Evolutionary conservation across 2,113 vertebrate genomes (phyloP).

Genomic region (Pelecanus crispus): DNA sequence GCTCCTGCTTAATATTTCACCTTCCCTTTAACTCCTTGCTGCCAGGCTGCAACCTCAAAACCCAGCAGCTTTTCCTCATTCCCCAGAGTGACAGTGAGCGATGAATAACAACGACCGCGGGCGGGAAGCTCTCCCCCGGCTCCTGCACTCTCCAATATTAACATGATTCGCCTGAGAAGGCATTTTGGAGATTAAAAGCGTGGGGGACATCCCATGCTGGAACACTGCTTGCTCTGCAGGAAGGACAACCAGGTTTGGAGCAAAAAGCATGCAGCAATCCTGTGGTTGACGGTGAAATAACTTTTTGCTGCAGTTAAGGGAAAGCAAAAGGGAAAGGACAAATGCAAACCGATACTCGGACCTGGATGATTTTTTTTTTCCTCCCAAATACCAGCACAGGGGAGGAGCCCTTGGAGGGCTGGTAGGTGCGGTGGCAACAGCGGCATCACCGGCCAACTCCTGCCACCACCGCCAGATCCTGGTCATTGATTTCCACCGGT

Average conservation of each 20-base stretch:
- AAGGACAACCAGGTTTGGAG: background rate
- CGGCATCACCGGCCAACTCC: fast-evolving
- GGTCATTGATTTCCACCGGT: fast-evolving
- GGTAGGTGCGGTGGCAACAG: fast-evolving
- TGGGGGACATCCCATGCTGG: background rate
- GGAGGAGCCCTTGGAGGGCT: background rate
- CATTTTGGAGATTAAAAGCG: constrained; percentile 6
- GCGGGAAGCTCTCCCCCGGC: background rate
- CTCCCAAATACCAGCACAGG: fast-evolving
- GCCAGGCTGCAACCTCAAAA: background rate
- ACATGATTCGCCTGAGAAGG: background rate
- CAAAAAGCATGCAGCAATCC: fast-evolving
- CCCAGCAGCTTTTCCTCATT: background rate
- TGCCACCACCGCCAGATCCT: fast-evolving
- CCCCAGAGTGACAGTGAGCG: background rate
- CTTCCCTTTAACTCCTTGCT: background rate
- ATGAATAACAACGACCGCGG: fast-evolving
- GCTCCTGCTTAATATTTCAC: background rate
- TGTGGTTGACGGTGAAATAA: background rate
- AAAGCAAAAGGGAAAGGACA: background rate
- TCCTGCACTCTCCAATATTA: constrained; percentile 30
- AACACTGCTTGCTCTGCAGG: background rate
- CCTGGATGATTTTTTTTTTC: too few species aligned
- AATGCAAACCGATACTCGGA: background rate
- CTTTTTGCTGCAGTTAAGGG: background rate